Base-by-base conservation (phyloP, 2,888 invertebrate genomes). In the Elmis aenea region DNA sequence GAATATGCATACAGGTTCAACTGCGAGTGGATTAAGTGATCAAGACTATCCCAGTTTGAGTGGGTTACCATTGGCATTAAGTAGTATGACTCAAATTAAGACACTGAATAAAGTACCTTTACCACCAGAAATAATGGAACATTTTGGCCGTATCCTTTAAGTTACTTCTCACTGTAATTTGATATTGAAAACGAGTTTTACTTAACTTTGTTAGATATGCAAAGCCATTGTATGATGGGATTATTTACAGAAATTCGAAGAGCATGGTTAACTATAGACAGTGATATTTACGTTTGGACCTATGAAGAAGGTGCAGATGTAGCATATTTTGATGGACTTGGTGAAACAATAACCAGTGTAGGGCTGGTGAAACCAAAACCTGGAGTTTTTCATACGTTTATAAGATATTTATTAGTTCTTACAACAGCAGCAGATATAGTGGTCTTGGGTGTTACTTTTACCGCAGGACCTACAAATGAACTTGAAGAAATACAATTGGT, bases 251-350 rank as follows among this genome's bases (percentile, higher is more conserved):
- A 93, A 67, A 94, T 99, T 50, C 86, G 85, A 33, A 75, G 97
- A 59, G 96, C 96, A 0, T 99, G 96, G 96, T 72, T 99, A 34
- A 91, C 94, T 3, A 91, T 99, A 51, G 99, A 99, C 64, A 94
- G 92, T 55, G 94, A 96, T 70, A 87, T 99, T 52, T 99, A 94
- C 72, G 81, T 96, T 20, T 99, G 99, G 99, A 89, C 93, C 13
- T 97, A 93, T 70, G 93, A 95, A 67, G 86, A 92, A 68, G 89
- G 91, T 29, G 80, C 85, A 43, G 97, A 99, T 73, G 82, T 97
- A 13, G 94, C 96, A 1, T 97, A 92, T 68, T 97, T 88, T 69
- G 96, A 97, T 75, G 94, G 94, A 0, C 74, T 97, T 1, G 88
- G 84, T 51, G 94, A 96, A 66, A 85, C 94, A 1, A 96, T 99